These are phyloP conservation scores for Schrankia costaestrigalis DNA, from an alignment of 2,888 invertebrate species.

Conservation along the genomic window DNA sequence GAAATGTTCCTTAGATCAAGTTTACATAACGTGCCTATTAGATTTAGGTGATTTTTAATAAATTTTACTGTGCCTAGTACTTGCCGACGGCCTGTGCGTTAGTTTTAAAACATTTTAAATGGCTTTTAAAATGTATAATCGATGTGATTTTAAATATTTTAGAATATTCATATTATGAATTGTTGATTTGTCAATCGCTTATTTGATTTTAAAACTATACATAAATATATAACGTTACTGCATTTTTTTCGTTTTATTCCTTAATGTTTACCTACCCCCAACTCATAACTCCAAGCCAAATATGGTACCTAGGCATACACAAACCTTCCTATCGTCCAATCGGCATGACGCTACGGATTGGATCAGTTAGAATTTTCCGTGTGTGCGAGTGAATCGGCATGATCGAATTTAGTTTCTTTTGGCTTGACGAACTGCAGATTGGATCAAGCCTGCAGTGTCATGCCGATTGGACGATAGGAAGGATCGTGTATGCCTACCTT, in stretches of 20 bases:
- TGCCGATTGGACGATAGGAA: too few species aligned
- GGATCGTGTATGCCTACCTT: too few species aligned
- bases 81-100: slow-evolving; percentile 23
- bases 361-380: too few species aligned
- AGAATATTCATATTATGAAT: slow-evolving; percentile 37
- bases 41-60: slow-evolving; percentile 54
- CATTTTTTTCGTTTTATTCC: slow-evolving; percentile 8
- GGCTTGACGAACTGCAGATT: too few species aligned
- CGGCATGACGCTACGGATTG: too few species aligned
- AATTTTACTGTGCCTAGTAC: slow-evolving; percentile 52
- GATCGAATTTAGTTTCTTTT: too few species aligned
- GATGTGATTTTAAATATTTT: slow-evolving; percentile 54
- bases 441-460: too few species aligned
- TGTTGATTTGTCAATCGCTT: slow-evolving; percentile 59
- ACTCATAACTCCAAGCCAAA: not conserved
- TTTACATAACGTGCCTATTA: slow-evolving; percentile 47
- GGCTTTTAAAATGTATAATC: slow-evolving; percentile 47
- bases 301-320: too few species aligned
- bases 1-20: slow-evolving; percentile 51
- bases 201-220: slow-evolving; percentile 55
- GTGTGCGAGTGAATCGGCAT: too few species aligned
- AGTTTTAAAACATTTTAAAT: slow-evolving; percentile 36
- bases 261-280: not conserved
- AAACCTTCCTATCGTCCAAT: too few species aligned
- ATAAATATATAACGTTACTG: slow-evolving; percentile 42